Conservation (phyloP, 2,797 vertebrate species). For the Silurus lanzhouensis region DNA sequence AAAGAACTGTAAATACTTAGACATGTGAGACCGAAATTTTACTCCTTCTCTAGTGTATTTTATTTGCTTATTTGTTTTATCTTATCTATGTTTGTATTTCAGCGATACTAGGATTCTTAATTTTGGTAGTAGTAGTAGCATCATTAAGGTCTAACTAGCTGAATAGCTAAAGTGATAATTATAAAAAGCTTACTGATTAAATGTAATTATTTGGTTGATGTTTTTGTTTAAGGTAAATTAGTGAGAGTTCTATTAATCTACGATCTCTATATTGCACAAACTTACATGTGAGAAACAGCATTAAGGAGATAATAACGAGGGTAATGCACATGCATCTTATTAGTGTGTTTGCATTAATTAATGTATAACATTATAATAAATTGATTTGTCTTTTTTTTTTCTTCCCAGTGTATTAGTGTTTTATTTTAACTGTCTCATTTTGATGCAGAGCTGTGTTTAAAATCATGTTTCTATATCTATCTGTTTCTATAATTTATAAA, state of each 20-base stretch:
- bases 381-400: neutral
- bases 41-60: neutral
- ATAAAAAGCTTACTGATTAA: neutral
- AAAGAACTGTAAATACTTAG: neutral
- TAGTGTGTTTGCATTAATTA: neutral
- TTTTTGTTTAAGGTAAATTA: neutral
- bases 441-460: too few relatives aligned
- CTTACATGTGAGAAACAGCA: neutral
- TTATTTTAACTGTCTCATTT: neutral
- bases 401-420: neutral
- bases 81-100: neutral
- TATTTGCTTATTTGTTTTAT: neutral
- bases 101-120: too few relatives aligned
- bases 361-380: neutral
- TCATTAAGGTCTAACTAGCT: neutral
- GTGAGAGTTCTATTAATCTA: neutral
- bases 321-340: neutral
- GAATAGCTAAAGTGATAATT: neutral
- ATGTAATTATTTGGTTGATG: constrained; percentile 6
- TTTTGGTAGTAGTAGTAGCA: too few relatives aligned
- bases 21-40: neutral
- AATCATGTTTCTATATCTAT: too few relatives aligned
- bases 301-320: constrained; percentile 2
- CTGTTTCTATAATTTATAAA: neutral
- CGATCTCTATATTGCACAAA: neutral